Conservation (phyloP, 2,113 vertebrate genomes). For the Lepisosteus oculatus region DNA sequence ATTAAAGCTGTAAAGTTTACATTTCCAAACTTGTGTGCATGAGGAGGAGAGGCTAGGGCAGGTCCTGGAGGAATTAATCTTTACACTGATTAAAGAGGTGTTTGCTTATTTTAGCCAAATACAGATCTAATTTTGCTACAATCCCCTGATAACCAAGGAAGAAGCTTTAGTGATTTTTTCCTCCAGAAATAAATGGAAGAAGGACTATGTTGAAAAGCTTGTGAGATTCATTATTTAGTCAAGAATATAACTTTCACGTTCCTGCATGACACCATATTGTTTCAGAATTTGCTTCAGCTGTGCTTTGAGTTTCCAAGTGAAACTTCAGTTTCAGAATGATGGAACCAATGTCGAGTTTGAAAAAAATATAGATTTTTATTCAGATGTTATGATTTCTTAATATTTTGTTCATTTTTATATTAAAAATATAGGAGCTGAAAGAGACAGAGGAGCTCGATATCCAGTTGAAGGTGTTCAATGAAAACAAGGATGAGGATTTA, state of each 20-base stretch:
- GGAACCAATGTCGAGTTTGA: too few relatives aligned
- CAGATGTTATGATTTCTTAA: too few relatives aligned
- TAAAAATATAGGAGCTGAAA: conserved; percentile 78
- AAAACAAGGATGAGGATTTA: conserved; percentile 95
- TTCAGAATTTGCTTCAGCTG: too few relatives aligned
- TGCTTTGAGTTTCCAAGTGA: too few relatives aligned
- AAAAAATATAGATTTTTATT: too few relatives aligned
- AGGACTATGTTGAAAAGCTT: not conserved
- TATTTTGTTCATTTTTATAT: conserved; percentile 6
- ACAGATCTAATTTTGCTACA: not conserved
- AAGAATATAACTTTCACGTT: too few relatives aligned
- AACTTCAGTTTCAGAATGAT: too few relatives aligned
- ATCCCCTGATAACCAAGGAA: not conserved
- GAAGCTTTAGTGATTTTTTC: not conserved
- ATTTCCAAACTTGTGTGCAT: conserved; percentile 33
- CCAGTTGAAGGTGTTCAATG: conserved; percentile 96
- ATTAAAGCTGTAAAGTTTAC: conserved; percentile 51
- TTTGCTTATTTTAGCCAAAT: not conserved
- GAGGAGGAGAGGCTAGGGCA: conserved; percentile 24
- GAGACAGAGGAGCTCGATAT: conserved; percentile 98
- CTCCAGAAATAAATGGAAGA: not conserved
- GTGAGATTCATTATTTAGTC: too few relatives aligned
- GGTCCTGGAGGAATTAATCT: not conserved
- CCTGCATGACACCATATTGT: too few relatives aligned
- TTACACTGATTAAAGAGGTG: not conserved